phyloP scores from a whole-genome alignment of 2,888 invertebrate species.

The Lepidochrysops patricia region DNA sequence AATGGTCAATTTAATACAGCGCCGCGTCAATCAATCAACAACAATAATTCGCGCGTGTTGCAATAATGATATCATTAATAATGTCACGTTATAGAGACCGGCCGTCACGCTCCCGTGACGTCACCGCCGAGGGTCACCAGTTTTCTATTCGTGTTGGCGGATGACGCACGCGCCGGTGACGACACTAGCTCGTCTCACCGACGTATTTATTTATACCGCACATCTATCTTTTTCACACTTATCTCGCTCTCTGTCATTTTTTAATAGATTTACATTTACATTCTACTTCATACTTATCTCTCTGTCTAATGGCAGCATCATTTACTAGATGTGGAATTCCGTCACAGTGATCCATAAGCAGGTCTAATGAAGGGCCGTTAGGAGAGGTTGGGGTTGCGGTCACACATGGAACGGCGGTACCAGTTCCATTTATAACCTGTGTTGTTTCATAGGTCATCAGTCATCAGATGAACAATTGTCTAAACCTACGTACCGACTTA shows the following conservation, averaged over 20 bases:
- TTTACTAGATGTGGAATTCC: constrained; percentile 50
- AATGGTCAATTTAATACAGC: background rate
- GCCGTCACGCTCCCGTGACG: constrained; percentile 47
- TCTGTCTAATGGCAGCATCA: constrained; percentile 35
- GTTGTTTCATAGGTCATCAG: background rate
- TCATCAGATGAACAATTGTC: background rate
- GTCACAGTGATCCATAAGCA: constrained; percentile 23
- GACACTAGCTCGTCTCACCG: constrained; percentile 32
- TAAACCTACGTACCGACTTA: too few relatives aligned
- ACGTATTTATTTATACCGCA: constrained; percentile 39
- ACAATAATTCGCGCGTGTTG: background rate
- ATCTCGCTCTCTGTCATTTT: background rate
- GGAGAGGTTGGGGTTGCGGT: background rate
- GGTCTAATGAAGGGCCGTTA: background rate
- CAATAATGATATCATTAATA: constrained; percentile 10
- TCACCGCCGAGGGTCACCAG: constrained; percentile 59
- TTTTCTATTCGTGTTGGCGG: constrained; percentile 61
- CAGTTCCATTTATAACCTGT: background rate
- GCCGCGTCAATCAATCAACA: background rate
- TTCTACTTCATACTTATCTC: too few relatives aligned
- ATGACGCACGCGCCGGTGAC: constrained; percentile 67
- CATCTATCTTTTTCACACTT: constrained; percentile 19
- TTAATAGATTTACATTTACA: too few relatives aligned
- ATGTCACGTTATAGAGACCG: constrained; percentile 31
- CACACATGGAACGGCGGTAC: background rate